These are phyloP conservation scores for Timema cristinae DNA, from an alignment of 2,888 invertebrate species.

Conservation along the genomic window DNA sequence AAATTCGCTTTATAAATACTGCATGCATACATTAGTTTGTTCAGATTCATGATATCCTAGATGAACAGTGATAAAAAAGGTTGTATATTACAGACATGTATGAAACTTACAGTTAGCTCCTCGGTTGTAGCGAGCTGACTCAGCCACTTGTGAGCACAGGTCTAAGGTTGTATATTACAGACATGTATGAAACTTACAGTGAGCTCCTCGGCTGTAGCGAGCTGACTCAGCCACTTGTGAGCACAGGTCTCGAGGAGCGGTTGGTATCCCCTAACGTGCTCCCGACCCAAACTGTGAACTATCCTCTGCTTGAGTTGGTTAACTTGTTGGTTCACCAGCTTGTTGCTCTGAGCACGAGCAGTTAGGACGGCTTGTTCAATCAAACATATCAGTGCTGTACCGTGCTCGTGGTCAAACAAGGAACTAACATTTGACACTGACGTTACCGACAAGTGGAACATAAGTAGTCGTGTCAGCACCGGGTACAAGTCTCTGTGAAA, in stretches of 20 bases:
- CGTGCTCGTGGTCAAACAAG: conserved; percentile 54
- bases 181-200: conserved; percentile 23
- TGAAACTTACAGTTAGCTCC: conserved; percentile 27
- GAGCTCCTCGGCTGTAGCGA: conserved; percentile 23
- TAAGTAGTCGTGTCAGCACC: conserved; percentile 52
- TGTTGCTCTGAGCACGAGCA: conserved; percentile 33
- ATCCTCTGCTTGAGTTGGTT: not conserved
- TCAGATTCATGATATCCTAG: not conserved
- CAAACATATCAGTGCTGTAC: conserved; percentile 48
- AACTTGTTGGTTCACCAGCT: conserved; percentile 5
- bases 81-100: no score
- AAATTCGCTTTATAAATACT: not conserved
- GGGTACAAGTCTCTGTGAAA: conserved; percentile 50
- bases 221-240: conserved; percentile 38
- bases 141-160: conserved; percentile 38
- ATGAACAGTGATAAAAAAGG: no score
- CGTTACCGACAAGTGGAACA: conserved; percentile 57
- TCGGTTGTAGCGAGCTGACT: conserved; percentile 31
- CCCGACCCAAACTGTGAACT: conserved; percentile 8
- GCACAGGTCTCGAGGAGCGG: conserved; percentile 31
- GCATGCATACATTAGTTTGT: not conserved
- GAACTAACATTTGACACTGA: conserved; percentile 49
- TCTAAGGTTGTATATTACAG: not conserved
- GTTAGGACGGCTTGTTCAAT: conserved; percentile 38
- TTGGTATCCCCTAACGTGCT: conserved; percentile 16